Evolutionary conservation across 2,113 vertebrate species (phyloP), one percentile per base, ranked within the genome.

Genomic region (cat (Felis catus)): DNA sequence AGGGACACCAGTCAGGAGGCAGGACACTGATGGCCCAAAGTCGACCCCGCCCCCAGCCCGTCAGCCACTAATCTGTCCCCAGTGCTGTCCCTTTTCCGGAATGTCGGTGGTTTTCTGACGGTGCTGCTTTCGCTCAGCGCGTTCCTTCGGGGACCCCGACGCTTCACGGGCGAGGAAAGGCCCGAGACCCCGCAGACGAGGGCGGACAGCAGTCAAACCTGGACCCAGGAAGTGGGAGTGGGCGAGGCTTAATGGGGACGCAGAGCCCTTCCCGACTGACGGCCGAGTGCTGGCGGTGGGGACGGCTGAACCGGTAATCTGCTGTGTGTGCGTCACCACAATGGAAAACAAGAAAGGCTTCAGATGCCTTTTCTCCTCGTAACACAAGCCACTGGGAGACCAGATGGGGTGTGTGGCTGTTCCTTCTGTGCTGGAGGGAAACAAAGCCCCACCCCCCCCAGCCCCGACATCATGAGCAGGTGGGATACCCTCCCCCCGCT

Each of bases 241-340:
- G 45, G 45, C 45, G 8, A 45, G 45, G 8, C 1, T 15, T 55
- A 18, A 4, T 1, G 36, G 92, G 33, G 73, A 51, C 41, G 1
- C 8, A 8, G 73, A 33, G 27, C 3, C 1, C 3, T 4, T 3
- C 9, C 48, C 10, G 36, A 16, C 39, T 5, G 19, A 9, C 3
- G 31, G 41, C 18, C 27, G 10, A 2, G 3, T 7, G 66, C 23
- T 21, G 39, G 14, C 4, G 3, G 63, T 0, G 41, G 86, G 0
- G 31, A 23, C 0, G n/a, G 14, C 4, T 1, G n/a, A 7, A 9
- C n/a, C 1, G 1, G 18, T 10, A 25, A 8, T n/a, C 4, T 7
- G 36, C 25, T 16, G 2, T 2, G 14, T 14, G 1, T 9, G 7
- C 7, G 33, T 71, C 7, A 73, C 33, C 3, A 4, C 18, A 25